Evolutionary conservation across 2,888 invertebrate species (phyloP).

Genomic region (Lithophane semibrunnea): DNA sequence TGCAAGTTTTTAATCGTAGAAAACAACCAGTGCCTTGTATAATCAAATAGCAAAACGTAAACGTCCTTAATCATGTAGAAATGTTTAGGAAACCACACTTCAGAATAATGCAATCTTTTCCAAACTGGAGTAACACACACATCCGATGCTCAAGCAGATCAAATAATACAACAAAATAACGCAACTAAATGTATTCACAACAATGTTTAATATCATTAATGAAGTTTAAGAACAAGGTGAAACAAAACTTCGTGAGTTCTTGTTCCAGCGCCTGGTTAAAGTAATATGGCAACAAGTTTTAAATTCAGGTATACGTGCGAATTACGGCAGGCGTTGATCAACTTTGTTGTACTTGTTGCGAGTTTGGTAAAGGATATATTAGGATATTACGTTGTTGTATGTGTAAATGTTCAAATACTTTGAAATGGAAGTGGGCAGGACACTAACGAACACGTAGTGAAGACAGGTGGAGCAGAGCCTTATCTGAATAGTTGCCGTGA

Average conservation of each 20-base stretch:
- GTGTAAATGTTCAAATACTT: not conserved
- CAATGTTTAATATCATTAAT: constrained; percentile 31
- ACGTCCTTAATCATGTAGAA: not conserved
- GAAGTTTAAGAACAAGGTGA: constrained; percentile 28
- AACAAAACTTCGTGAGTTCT: constrained; percentile 38
- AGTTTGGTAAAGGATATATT: constrained; percentile 29
- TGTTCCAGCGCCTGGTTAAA: constrained; percentile 68
- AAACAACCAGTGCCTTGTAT: constrained; percentile 6
- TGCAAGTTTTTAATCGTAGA: too few species aligned
- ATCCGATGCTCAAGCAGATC: not conserved
- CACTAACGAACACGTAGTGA: not conserved
- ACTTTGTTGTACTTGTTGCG: constrained; percentile 61
- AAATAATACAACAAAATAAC: constrained; percentile 21
- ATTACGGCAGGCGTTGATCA: constrained; percentile 64
- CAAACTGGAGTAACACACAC: not conserved
- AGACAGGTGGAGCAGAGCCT: not conserved
- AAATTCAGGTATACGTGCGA: constrained; percentile 53
- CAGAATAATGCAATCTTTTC: not conserved
- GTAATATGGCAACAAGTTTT: constrained; percentile 68
- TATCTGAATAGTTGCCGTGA: not conserved
- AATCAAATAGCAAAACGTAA: constrained; percentile 37
- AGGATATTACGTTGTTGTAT: constrained; percentile 19
- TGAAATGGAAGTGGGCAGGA: not conserved
- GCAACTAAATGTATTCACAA: not conserved
- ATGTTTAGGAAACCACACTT: not conserved